phyloP scores from a whole-genome alignment of 2,888 invertebrate genomes.

The Machimus rusticus region DNA sequence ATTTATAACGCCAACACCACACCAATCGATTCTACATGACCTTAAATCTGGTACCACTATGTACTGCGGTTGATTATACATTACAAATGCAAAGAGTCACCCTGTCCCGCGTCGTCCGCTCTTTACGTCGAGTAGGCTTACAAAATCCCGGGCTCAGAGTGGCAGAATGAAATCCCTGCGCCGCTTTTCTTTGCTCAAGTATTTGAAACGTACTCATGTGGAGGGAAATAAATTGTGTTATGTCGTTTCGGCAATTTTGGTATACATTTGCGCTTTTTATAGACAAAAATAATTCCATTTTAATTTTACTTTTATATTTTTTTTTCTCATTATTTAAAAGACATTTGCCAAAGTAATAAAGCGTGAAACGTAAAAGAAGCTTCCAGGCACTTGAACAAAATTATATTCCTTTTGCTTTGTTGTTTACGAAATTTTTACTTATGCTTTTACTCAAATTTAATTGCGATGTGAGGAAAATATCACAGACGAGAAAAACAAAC shows the following conservation, averaged over 20 bases:
- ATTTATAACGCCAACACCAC: slow-evolving; percentile 3
- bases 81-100: background rate
- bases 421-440: background rate
- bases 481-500: background rate
- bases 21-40: slow-evolving; percentile 26
- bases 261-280: background rate
- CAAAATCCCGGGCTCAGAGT: background rate
- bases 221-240: background rate
- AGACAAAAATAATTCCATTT: background rate
- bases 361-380: background rate
- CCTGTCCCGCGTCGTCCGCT: background rate
- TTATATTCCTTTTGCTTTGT: background rate
- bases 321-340: background rate
- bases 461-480: background rate
- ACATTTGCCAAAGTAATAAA: background rate
- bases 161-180: background rate
- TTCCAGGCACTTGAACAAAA: background rate
- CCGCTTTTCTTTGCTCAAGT: background rate
- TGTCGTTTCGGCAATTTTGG: background rate
- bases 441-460: background rate
- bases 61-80: slow-evolving; percentile 9
- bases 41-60: slow-evolving; percentile 36
- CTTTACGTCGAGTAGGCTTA: background rate
- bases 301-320: background rate
- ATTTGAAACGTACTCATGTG: background rate